Conservation (phyloP, 1,140 invertebrate species). For the Pogonomyrmex californicus region DNA sequence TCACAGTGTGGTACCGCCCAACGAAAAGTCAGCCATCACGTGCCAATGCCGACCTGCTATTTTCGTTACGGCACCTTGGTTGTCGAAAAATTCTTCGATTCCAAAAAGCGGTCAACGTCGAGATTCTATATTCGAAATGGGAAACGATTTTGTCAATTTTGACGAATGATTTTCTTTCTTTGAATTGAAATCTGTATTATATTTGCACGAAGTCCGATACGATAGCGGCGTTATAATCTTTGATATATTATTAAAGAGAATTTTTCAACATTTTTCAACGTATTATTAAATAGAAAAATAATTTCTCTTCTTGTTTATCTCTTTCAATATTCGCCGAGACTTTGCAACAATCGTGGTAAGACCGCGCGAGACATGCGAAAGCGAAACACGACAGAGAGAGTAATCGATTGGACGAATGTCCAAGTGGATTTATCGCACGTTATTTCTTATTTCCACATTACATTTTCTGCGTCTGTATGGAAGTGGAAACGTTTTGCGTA, state of each 20-base stretch:
- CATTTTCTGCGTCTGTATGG: conserved; percentile 12
- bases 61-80: conserved; percentile 19
- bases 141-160: background rate
- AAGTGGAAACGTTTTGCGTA: conserved; percentile 41
- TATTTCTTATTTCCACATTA: conserved; percentile 48
- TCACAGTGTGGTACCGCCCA: conserved; percentile 55
- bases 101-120: background rate
- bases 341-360: conserved; percentile 27
- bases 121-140: background rate
- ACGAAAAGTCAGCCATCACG: conserved; percentile 70
- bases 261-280: background rate
- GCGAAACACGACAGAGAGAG: background rate
- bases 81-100: background rate
- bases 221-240: background rate
- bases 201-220: background rate
- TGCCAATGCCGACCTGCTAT: conserved; percentile 44
- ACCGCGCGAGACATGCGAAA: background rate
- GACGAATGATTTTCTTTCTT: background rate
- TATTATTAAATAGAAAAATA: conserved; percentile 16
- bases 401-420: conserved; percentile 15
- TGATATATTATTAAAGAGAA: background rate
- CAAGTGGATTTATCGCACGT: conserved; percentile 34
- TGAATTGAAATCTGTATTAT: background rate
- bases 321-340: conserved; percentile 48
- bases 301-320: conserved; percentile 68